Evolutionary conservation across 2,888 invertebrate species (phyloP), one percentile per base, ranked within the genome.

Genomic region (Sisyra terminalis): DNA sequence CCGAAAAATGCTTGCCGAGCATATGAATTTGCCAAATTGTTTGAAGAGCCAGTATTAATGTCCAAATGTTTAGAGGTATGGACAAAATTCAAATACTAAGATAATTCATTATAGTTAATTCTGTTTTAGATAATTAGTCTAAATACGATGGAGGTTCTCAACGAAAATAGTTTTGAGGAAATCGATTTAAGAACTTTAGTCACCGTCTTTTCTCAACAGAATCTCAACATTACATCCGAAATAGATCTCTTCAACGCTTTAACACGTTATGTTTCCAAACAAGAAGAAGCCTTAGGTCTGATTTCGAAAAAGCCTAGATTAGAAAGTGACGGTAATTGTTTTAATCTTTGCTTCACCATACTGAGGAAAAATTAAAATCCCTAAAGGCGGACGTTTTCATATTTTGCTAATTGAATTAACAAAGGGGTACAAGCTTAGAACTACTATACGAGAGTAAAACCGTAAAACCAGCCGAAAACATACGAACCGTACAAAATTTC

Each of bases 21-120:
- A 0, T 87, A 84, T 55, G 87, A 88, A 56, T 88, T 88, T 66
- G 86, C 86, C 0, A 77, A 81, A 48, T 62, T 88, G 0, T 88
- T 87, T 60, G 87, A 88, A 46, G 86, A 87, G 55, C 80, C 79
- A 45, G 73, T 75, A 2, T 63, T 88, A 0, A 80, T 84, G 77
- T 79, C 82, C 29, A 82, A 83, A 57, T 86, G 86, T 58, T 67
- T 87, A 56, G 75, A 77, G 67, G 81, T 79, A 55, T n/a, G n/a
- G n/a, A n/a, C n/a, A n/a, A n/a, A n/a, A n/a, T n/a, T 15, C 32
- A 10, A 10, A 24, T 24, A 24, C 3, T 42, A 54, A 11, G 10
- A n/a, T 8, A 11, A 29, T 29, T n/a, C 42, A 38, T 42, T 17
- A 44, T 42, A 39, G 24, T 40, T 45, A 41, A 45, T 42, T 42